phyloP scores from a whole-genome alignment of 2,888 invertebrate species.

The Aradus depressus region DNA sequence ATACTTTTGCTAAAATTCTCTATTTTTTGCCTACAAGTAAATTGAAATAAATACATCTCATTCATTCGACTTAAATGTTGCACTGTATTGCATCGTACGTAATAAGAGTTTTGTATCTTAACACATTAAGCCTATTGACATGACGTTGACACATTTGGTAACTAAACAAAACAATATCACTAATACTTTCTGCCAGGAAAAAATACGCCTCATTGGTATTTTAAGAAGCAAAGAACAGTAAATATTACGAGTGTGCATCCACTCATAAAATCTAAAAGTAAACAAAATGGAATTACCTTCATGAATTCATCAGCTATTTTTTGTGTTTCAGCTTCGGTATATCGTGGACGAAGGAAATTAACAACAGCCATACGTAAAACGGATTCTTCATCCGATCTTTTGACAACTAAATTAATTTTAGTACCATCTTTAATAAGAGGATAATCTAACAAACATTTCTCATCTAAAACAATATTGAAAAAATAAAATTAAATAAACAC shows the following conservation, averaged over 20 bases:
- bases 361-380: conserved; percentile 47
- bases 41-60: too few species aligned
- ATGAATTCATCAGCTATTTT: conserved; percentile 48
- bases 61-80: too few species aligned
- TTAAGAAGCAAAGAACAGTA: not conserved
- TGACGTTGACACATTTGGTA: not conserved
- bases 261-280: too few species aligned
- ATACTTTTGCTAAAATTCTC: too few species aligned
- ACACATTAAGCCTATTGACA: too few species aligned
- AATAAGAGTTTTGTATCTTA: too few species aligned
- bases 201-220: not conserved
- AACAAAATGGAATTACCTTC: conserved; percentile 35
- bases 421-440: conserved; percentile 61
- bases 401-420: conserved; percentile 58
- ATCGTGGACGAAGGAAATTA: conserved; percentile 50
- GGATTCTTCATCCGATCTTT: conserved; percentile 42
- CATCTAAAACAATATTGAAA: conserved; percentile 41
- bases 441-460: conserved; percentile 56
- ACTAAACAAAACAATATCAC: too few species aligned
- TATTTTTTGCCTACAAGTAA: too few species aligned
- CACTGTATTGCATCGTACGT: too few species aligned
- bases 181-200: not conserved
- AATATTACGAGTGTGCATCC: too few species aligned
- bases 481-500: not conserved
- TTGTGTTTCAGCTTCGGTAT: conserved; percentile 52